These are phyloP conservation scores for Acridotheres tristis DNA, from an alignment of 2,797 vertebrate species.

Conservation along the genomic window DNA sequence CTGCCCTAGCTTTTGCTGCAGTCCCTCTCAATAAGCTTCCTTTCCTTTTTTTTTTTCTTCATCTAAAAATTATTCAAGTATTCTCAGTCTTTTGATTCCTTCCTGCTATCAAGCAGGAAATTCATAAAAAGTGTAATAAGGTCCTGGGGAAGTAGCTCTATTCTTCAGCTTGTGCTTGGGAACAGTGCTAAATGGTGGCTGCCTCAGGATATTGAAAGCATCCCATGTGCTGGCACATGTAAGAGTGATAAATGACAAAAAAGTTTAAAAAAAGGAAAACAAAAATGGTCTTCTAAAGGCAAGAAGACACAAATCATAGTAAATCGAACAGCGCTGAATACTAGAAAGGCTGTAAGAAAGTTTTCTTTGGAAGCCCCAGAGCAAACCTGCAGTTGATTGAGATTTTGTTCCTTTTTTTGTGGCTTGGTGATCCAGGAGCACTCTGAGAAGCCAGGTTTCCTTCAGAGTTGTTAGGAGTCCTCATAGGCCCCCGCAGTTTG, in stretches of 20 bases:
- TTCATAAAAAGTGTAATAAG: not conserved
- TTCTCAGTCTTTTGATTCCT: not conserved
- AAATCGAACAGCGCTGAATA: not conserved
- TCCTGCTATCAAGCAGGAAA: not conserved
- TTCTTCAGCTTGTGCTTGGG: not conserved
- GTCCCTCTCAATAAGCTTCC: not conserved
- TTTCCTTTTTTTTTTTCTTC: not conserved
- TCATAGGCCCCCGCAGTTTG: not conserved
- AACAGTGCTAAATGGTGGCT: not conserved
- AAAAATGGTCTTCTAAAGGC: not conserved
- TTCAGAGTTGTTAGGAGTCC: not conserved
- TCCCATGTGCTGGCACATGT: not conserved
- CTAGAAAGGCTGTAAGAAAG: not conserved
- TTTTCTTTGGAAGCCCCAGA: not conserved
- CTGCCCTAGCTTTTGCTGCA: not conserved
- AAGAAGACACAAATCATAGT: not conserved
- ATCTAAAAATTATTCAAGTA: not conserved
- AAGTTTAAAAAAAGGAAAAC: not conserved
- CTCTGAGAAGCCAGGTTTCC: not conserved
- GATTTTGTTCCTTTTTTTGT: not conserved
- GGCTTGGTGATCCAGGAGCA: not conserved
- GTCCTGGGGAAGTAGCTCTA: not conserved
- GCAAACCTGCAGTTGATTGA: not conserved
- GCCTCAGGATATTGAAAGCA: not conserved
- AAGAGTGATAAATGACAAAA: not conserved